Evolutionary conservation across 2,888 invertebrate genomes (phyloP).

Genomic region (Ectemnius cavifrons): DNA sequence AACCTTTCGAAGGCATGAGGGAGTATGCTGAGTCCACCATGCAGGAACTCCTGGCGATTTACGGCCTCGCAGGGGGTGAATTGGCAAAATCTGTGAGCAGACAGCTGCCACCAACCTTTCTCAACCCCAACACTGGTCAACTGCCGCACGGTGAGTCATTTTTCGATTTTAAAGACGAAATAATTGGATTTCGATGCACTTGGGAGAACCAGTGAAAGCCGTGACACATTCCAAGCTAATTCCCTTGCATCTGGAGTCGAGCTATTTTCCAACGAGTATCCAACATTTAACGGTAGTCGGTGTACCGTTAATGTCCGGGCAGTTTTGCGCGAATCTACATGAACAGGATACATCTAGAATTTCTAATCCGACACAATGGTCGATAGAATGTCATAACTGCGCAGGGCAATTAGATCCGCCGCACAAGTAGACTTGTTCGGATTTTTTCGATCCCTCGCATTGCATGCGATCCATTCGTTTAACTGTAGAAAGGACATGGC

Average conservation of each 20-base stretch:
- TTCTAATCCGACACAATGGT: constrained; percentile 4
- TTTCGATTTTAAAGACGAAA: background rate
- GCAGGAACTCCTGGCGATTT: constrained; percentile 80
- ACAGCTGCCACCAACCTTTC: constrained; percentile 76
- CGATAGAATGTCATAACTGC: background rate
- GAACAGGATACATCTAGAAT: constrained; percentile 9
- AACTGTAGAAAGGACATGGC: too few species aligned
- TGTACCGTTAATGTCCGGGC: constrained; percentile 10
- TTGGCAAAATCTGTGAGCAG: constrained; percentile 76
- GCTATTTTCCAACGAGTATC: background rate
- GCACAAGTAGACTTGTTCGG: background rate
- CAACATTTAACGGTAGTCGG: background rate
- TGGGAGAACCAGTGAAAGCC: background rate
- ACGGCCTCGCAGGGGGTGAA: constrained; percentile 78
- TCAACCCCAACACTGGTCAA: constrained; percentile 72
- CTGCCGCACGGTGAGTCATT: constrained; percentile 66
- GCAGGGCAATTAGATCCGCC: constrained; percentile 25
- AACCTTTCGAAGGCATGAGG: constrained; percentile 76
- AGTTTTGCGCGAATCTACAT: constrained; percentile 7
- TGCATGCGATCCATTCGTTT: background rate
- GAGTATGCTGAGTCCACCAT: constrained; percentile 80
- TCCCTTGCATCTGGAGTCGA: background rate
- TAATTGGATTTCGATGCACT: background rate
- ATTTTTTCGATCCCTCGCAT: too few species aligned
- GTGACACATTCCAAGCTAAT: background rate